Base-by-base conservation (phyloP, 2,797 vertebrate genomes). In the Typhlichthys subterraneus region DNA sequence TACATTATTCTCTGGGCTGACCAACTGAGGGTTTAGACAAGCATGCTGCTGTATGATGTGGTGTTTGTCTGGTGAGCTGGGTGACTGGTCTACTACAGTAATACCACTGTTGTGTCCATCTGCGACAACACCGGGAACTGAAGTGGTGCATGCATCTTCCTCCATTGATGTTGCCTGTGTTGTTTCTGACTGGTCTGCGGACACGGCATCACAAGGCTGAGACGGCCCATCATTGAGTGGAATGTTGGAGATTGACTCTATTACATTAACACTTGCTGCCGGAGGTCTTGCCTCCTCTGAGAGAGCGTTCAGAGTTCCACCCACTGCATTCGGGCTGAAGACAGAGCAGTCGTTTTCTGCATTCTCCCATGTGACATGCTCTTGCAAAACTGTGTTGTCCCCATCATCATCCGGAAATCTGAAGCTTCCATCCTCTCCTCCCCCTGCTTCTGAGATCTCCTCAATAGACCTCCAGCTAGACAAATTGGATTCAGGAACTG, bases 361-460 rank as follows among this genome's bases (percentile, higher is more conserved):
- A 72, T 81, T 59, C 61, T 69, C 69, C 59, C 86, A 79, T 52
- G 71, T 67, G 65, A 73, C 81, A 61, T 89, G 59, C 0, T 67
- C 61, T 2, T 56, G 79, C 48, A 85, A 80, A 58, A 88, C 81
- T 59, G 80, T 78, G 76, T 91, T 93, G 67, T 89, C 92, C 62
- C 88, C 77, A 73, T 93, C 91, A 52, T 94, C 90, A 53, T 87
- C 85, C 45, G 73, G 81, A 51, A 91, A 89, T 69, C 79, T 83
- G 10, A 75, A 73, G 65, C 87, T 89, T 59, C 86, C 81, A 47
- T 88, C 90, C 65, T 92, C 92, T 33, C 89, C 91, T 45, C 89
- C 91, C 0, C 92, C 92, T 69, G 91, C 91, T 67, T 93, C 91
- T 65, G 90, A 93, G 52, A 93, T 90, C 77, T 93, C 93, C 69